A percentile compares a stretch with the other conserved stretches of the same genome.
Evolutionary conservation across 2,113 vertebrate genomes (phyloP).

Genomic region (Casuarius casuarius): DNA sequence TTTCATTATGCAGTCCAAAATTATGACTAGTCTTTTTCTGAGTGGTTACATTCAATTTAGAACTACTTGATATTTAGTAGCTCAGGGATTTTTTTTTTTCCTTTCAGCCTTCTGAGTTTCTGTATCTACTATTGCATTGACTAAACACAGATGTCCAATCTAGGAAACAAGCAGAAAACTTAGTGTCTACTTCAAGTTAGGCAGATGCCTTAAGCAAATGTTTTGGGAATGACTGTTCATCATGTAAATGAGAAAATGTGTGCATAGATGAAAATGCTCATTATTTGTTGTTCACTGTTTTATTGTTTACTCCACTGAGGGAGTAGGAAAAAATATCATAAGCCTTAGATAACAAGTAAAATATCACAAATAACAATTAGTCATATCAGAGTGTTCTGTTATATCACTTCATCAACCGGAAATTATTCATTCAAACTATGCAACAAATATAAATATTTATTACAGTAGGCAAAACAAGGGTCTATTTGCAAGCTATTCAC

Average conservation of each 20-base stretch:
- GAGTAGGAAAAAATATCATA: neutral
- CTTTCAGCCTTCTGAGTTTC: neutral
- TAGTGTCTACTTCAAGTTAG: neutral
- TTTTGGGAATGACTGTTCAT: neutral
- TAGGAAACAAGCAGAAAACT: neutral
- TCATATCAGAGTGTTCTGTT: neutral
- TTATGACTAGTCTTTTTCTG: neutral
- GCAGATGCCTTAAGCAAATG: neutral
- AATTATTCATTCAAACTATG: neutral
- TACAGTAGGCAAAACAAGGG: neutral
- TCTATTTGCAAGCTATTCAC: neutral
- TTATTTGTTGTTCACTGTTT: conserved; percentile 23
- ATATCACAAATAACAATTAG: neutral
- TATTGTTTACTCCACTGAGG: neutral
- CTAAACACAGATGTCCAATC: neutral
- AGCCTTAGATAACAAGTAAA: neutral
- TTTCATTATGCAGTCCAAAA: neutral
- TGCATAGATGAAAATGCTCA: neutral
- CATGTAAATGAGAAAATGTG: neutral
- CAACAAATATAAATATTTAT: conserved; percentile 25
- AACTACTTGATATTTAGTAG: neutral
- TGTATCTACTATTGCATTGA: neutral
- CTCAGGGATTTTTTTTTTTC: neutral
- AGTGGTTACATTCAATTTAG: neutral
- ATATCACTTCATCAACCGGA: neutral